These are phyloP conservation scores for Leptobrachium leishanense DNA, from an alignment of 2,113 vertebrate species.

Conservation along the genomic window DNA sequence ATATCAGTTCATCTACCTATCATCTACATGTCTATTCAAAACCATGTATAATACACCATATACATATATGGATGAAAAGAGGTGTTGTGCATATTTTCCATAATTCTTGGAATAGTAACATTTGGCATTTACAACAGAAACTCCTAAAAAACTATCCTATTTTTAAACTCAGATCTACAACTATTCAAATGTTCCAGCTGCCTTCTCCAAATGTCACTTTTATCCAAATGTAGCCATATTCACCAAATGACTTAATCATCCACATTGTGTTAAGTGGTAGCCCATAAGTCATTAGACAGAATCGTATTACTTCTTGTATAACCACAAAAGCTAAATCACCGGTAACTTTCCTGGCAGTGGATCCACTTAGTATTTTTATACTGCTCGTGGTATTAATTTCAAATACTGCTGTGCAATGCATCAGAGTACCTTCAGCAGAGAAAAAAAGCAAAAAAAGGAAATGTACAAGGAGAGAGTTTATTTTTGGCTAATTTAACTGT, in stretches of 20 bases:
- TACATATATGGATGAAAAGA: too few species aligned
- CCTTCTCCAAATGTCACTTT: not conserved
- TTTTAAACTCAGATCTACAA: not conserved
- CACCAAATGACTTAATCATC: not conserved
- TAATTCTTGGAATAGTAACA: too few species aligned
- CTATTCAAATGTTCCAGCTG: not conserved
- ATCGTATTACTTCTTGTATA: not conserved
- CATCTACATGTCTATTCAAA: too few species aligned
- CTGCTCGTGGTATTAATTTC: not conserved
- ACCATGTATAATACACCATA: too few species aligned
- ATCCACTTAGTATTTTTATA: not conserved
- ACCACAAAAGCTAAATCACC: not conserved
- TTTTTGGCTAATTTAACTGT: constrained; percentile 37
- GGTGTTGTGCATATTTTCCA: too few species aligned
- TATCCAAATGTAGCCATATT: not conserved
- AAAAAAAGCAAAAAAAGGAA: not conserved
- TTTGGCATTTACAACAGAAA: too few species aligned
- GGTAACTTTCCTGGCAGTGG: not conserved
- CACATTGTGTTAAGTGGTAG: not conserved
- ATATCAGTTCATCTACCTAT: too few species aligned
- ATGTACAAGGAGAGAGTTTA: constrained; percentile 11
- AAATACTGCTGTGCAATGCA: not conserved
- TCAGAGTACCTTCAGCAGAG: constrained; percentile 14
- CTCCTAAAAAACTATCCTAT: too few species aligned
- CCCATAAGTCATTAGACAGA: not conserved